Conservation (phyloP, 1,140 invertebrate species). For the Stratiolaelaps scimitus region DNA sequence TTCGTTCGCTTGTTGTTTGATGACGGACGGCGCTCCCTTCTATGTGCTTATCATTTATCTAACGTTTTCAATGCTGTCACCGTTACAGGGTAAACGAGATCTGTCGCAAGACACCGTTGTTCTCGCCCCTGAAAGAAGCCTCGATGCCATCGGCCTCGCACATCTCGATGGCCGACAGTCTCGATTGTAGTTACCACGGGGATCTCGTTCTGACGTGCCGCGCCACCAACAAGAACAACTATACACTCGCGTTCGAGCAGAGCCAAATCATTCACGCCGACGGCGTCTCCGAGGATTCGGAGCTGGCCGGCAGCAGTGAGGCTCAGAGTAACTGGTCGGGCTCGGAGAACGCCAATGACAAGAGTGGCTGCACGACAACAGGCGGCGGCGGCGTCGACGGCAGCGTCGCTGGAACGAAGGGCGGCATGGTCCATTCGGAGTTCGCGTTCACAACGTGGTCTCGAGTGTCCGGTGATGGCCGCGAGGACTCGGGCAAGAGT, state of each 20-base stretch:
- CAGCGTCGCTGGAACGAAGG: slow-evolving; percentile 28
- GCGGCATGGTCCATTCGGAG: slow-evolving; percentile 65
- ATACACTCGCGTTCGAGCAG: slow-evolving; percentile 83
- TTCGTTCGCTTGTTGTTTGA: background rate
- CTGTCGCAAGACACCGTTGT: slow-evolving; percentile 72
- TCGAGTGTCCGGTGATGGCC: slow-evolving; percentile 54
- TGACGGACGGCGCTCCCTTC: background rate
- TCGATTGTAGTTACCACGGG: slow-evolving; percentile 66
- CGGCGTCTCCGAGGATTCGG: slow-evolving; percentile 56
- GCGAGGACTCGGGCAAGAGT: slow-evolving; percentile 47
- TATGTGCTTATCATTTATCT: background rate
- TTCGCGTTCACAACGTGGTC: slow-evolving; percentile 62
- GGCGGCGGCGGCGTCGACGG: slow-evolving; percentile 8
- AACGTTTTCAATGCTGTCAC: background rate
- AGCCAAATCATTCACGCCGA: slow-evolving; percentile 54
- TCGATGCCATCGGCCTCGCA: slow-evolving; percentile 32
- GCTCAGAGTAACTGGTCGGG: slow-evolving; percentile 36
- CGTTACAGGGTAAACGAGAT: slow-evolving; percentile 41
- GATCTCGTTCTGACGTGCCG: slow-evolving; percentile 71
- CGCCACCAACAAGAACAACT: slow-evolving; percentile 73
- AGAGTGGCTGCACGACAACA: background rate
- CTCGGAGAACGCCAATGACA: slow-evolving; percentile 32
- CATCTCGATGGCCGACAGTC: slow-evolving; percentile 74
- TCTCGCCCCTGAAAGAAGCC: slow-evolving; percentile 74
- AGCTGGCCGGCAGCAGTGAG: slow-evolving; percentile 47